A percentile compares a stretch with the other conserved stretches of the same genome.
These are phyloP conservation scores for Florisuga fusca DNA, from an alignment of 2,797 vertebrate genomes.

Conservation along the genomic window DNA sequence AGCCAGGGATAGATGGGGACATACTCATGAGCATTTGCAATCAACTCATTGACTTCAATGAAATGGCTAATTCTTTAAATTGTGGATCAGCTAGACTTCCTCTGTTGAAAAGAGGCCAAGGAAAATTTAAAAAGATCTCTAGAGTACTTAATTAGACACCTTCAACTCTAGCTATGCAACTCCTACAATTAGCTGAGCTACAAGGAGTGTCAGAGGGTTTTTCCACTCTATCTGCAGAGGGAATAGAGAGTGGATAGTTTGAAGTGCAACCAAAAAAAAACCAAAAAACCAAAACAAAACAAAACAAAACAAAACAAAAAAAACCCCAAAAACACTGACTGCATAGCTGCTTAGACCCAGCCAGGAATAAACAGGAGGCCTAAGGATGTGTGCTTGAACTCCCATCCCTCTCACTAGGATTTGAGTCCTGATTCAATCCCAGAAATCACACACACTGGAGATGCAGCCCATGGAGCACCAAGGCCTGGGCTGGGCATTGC, in stretches of 20 bases:
- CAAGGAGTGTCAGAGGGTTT: neutral
- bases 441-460: neutral
- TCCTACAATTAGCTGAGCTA: neutral
- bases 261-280: neutral
- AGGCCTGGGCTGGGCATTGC: neutral
- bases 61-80: neutral
- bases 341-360: neutral
- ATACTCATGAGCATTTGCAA: neutral
- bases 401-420: neutral
- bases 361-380: neutral
- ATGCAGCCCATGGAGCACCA: neutral
- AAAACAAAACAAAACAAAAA: too few species aligned
- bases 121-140: neutral
- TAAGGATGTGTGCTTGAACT: neutral
- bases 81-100: neutral
- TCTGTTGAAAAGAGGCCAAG: neutral
- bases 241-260: neutral
- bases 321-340: neutral
- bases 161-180: neutral
- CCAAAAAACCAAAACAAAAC: too few species aligned
- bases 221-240: neutral
- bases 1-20: neutral
- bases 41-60: neutral
- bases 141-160: neutral
- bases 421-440: neutral